phyloP scores from a whole-genome alignment of 1,140 invertebrate species.

The Diploscapter pachys region DNA sequence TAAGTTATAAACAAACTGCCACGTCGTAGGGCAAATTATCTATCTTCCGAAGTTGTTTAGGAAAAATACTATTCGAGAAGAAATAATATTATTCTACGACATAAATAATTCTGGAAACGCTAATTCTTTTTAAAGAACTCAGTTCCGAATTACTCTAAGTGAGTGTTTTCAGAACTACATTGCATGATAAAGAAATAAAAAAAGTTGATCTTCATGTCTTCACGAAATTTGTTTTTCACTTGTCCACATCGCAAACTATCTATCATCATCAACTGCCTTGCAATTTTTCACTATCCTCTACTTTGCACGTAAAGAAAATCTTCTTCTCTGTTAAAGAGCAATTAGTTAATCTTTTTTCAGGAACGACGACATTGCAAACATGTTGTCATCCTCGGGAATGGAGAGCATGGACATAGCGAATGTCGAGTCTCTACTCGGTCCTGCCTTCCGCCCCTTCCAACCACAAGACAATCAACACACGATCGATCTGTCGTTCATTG shows the following conservation, averaged over 20 bases:
- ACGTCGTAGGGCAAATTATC: too few relatives aligned
- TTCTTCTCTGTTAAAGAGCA: slow-evolving; percentile 39
- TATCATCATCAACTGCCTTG: background rate
- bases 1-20: too few relatives aligned
- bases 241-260: too few relatives aligned
- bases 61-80: too few relatives aligned
- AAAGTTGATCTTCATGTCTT: too few relatives aligned
- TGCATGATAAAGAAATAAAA: too few relatives aligned
- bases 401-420: slow-evolving; percentile 19
- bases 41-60: too few relatives aligned
- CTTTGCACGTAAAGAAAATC: slow-evolving; percentile 1
- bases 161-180: too few relatives aligned
- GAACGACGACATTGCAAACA: slow-evolving; percentile 23
- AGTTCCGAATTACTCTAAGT: too few relatives aligned
- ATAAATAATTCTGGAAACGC: too few relatives aligned
- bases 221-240: background rate
- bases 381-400: slow-evolving; percentile 11
- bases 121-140: too few relatives aligned
- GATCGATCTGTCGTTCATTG: slow-evolving; percentile 49
- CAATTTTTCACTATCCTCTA: slow-evolving; percentile 44
- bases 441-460: slow-evolving; percentile 51
- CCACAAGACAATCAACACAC: slow-evolving; percentile 52
- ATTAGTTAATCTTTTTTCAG: slow-evolving; percentile 36
- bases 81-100: too few relatives aligned
- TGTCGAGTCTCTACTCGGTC: slow-evolving; percentile 54